These are phyloP conservation scores for Mellilla xanthometata DNA, from an alignment of 2,888 invertebrate genomes.

Conservation along the genomic window DNA sequence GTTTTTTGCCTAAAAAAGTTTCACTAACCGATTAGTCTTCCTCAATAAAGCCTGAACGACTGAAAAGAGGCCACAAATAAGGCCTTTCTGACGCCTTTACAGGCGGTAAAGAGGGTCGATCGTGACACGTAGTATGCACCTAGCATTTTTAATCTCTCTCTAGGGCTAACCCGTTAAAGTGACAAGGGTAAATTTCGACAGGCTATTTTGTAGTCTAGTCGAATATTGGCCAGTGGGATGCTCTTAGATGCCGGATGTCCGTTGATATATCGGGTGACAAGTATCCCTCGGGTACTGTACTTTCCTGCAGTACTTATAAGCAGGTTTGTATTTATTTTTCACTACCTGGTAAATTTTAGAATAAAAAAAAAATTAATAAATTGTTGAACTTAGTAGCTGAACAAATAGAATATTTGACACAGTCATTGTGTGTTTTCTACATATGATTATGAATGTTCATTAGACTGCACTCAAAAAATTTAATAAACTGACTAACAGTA, in stretches of 20 bases:
- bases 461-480: no score
- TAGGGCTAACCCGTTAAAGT: constrained; percentile 14
- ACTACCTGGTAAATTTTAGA: no score
- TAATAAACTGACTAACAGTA: no score
- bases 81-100: constrained; percentile 13
- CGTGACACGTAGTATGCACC: constrained; percentile 22
- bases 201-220: constrained; percentile 35
- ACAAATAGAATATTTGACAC: no score
- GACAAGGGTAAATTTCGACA: constrained; percentile 33
- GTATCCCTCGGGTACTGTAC: constrained; percentile 4
- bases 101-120: constrained; percentile 12
- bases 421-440: no score
- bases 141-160: constrained; percentile 28
- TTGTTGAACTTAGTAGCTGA: no score
- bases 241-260: constrained; percentile 36
- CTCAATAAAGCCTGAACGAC: constrained; percentile 11
- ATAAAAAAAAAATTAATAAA: no score
- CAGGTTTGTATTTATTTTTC: no score
- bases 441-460: no score
- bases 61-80: constrained; percentile 7
- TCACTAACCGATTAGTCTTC: constrained; percentile 9
- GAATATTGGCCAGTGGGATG: constrained; percentile 20
- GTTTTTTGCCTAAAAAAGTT: no score
- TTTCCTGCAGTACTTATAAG: no score
- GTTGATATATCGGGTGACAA: constrained; percentile 33